Evolutionary conservation across 2,797 vertebrate species (phyloP).

Genomic region (Chrosomus eos): DNA sequence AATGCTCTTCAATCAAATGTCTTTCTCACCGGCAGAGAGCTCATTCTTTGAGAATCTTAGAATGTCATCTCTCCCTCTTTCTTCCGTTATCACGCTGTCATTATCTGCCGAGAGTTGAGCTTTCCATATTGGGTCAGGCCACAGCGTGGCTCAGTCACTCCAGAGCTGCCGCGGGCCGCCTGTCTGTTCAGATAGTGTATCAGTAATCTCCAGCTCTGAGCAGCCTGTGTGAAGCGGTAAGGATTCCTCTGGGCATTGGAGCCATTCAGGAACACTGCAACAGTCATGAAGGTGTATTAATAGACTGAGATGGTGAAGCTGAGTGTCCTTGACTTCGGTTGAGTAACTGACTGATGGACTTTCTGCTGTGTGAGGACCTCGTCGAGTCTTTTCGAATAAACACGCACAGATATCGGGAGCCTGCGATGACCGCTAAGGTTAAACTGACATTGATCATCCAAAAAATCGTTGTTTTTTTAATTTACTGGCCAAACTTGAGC

Average conservation of each 20-base stretch:
- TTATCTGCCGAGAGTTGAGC: constrained; percentile 28
- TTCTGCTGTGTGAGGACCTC: constrained; percentile 1
- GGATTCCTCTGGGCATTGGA: constrained; percentile 43
- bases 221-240: constrained; percentile 36
- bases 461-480: not conserved
- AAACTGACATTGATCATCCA: not conserved
- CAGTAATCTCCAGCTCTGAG: constrained; percentile 45
- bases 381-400: not conserved
- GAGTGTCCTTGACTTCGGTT: constrained; percentile 33
- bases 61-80: constrained; percentile 39
- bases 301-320: constrained; percentile 36
- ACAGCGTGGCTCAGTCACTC: constrained; percentile 21
- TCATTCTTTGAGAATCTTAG: constrained; percentile 23
- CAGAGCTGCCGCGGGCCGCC: constrained; percentile 28
- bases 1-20: constrained; percentile 26
- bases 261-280: constrained; percentile 33
- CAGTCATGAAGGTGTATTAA: constrained; percentile 45
- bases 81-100: constrained; percentile 10
- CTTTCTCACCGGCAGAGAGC: not conserved
- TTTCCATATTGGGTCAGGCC: constrained; percentile 45
- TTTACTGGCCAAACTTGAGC: constrained; percentile 10
- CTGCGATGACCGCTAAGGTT: not conserved
- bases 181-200: constrained; percentile 46
- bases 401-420: not conserved
- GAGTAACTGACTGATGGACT: constrained; percentile 43